Conservation (phyloP, 2,888 invertebrate species). For the Sphaerophoria taeniata region DNA sequence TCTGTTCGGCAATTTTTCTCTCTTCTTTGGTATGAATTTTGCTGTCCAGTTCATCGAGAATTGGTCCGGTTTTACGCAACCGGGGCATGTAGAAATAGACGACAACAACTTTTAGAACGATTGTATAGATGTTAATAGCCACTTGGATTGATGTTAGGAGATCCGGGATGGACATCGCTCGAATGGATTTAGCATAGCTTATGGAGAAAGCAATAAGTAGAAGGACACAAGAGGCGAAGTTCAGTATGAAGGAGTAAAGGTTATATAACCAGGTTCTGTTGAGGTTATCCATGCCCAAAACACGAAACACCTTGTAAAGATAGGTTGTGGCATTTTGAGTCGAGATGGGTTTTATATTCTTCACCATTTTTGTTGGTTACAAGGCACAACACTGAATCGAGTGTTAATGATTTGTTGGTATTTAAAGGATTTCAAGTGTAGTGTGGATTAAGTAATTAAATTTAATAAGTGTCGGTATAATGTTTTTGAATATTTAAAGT, state of each 20-base stretch:
- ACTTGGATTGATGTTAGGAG: constrained; percentile 57
- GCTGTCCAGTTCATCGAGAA: constrained; percentile 43
- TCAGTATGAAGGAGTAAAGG: constrained; percentile 31
- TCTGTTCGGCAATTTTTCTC: constrained; percentile 19
- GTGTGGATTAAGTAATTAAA: constrained; percentile 15
- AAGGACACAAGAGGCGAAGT: constrained; percentile 37
- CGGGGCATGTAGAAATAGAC: constrained; percentile 30
- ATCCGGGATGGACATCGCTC: constrained; percentile 25
- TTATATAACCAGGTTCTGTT: constrained; percentile 52
- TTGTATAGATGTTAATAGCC: constrained; percentile 38
- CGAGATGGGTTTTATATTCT: constrained; percentile 14
- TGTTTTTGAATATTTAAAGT: not conserved
- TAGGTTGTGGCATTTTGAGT: constrained; percentile 33
- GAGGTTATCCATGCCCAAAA: constrained; percentile 58
- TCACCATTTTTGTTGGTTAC: constrained; percentile 3
- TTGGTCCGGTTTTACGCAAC: constrained; percentile 28
- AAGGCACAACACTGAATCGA: not conserved
- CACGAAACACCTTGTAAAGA: constrained; percentile 39
- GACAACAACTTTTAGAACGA: constrained; percentile 23
- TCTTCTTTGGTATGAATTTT: constrained; percentile 39
- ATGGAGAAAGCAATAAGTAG: constrained; percentile 38
- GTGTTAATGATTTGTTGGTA: not conserved
- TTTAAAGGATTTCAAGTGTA: constrained; percentile 16
- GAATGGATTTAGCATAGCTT: constrained; percentile 39
- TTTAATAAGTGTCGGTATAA: not conserved